Conservation (phyloP, 2,797 vertebrate species). For the Echeneis naucrates region DNA sequence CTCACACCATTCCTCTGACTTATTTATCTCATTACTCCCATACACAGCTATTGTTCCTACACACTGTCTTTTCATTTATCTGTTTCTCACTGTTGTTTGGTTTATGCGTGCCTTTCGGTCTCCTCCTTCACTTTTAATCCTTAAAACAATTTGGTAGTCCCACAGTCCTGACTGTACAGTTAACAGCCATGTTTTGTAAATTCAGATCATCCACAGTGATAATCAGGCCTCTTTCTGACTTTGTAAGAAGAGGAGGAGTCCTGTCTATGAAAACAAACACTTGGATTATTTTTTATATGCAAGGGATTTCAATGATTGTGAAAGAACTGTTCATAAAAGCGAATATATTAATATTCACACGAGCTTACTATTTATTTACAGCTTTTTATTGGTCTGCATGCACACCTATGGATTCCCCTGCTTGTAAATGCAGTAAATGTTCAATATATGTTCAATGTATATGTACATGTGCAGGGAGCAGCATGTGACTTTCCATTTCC, state of each 20-base stretch:
- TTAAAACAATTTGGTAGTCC: not conserved
- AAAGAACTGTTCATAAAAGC: slow-evolving; percentile 20
- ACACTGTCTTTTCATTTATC: not conserved
- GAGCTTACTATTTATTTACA: slow-evolving; percentile 2
- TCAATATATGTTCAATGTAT: slow-evolving; percentile 55
- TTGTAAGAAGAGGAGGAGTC: slow-evolving; percentile 1
- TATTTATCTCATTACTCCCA: slow-evolving; percentile 56
- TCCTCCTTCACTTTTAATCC: not conserved
- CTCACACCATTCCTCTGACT: slow-evolving; percentile 29
- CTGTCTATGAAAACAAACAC: not conserved
- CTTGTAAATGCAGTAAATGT: slow-evolving; percentile 58
- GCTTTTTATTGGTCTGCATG: slow-evolving; percentile 33
- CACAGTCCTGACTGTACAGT: not conserved
- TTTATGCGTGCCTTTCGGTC: not conserved
- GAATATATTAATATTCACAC: slow-evolving; percentile 1
- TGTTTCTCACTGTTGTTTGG: not conserved
- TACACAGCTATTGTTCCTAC: slow-evolving; percentile 35
- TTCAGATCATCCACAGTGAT: slow-evolving; percentile 42
- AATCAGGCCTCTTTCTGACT: slow-evolving; percentile 34
- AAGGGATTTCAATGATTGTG: slow-evolving; percentile 17
- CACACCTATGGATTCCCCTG: slow-evolving; percentile 22
- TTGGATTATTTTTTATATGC: slow-evolving; percentile 1
- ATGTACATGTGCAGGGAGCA: slow-evolving; percentile 58
- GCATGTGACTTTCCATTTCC: slow-evolving; percentile 61
- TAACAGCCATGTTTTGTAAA: slow-evolving; percentile 25